Evolutionary conservation across 2,113 vertebrate genomes (phyloP).

Genomic region (Dromiciops gliroides): DNA sequence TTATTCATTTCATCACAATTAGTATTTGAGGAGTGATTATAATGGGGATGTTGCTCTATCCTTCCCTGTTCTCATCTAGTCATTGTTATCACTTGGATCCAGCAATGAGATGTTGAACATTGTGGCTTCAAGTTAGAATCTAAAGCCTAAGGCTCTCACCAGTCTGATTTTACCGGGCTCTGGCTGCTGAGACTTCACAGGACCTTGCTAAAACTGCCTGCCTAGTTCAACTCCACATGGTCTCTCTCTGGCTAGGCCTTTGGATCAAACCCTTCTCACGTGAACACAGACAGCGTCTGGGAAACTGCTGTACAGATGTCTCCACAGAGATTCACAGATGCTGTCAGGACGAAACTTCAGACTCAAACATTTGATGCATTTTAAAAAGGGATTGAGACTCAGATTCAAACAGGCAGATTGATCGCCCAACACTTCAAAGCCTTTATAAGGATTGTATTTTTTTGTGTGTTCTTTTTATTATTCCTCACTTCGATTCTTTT

Average conservation of each 20-base stretch:
- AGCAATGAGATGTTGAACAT: constrained; percentile 63
- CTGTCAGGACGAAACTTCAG: constrained; percentile 86
- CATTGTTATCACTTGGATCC: constrained; percentile 61
- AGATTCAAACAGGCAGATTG: constrained; percentile 87
- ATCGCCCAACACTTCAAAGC: constrained; percentile 87
- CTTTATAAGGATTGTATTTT: constrained; percentile 75
- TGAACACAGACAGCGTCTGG: constrained; percentile 85
- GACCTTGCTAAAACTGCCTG: constrained; percentile 82
- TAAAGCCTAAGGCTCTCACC: constrained; percentile 77
- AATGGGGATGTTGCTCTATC: constrained; percentile 38
- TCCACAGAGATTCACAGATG: constrained; percentile 88
- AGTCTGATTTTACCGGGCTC: constrained; percentile 79
- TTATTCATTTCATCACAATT: constrained; percentile 51
- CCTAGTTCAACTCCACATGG: constrained; percentile 80
- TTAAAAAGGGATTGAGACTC: constrained; percentile 86
- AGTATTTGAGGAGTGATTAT: constrained; percentile 65
- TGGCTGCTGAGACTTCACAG: constrained; percentile 82
- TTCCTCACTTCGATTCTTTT: constrained; percentile 21
- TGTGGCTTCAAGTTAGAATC: constrained; percentile 74
- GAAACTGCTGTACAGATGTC: constrained; percentile 84
- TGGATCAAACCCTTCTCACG: constrained; percentile 86
- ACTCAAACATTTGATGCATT: constrained; percentile 88
- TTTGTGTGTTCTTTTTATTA: constrained; percentile 76
- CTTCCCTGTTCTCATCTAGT: constrained; percentile 43
- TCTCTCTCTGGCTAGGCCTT: constrained; percentile 83